Evolutionary conservation across 2,888 invertebrate species (phyloP), one percentile per base, ranked within the genome.

Genomic region (Pomacea canaliculata): DNA sequence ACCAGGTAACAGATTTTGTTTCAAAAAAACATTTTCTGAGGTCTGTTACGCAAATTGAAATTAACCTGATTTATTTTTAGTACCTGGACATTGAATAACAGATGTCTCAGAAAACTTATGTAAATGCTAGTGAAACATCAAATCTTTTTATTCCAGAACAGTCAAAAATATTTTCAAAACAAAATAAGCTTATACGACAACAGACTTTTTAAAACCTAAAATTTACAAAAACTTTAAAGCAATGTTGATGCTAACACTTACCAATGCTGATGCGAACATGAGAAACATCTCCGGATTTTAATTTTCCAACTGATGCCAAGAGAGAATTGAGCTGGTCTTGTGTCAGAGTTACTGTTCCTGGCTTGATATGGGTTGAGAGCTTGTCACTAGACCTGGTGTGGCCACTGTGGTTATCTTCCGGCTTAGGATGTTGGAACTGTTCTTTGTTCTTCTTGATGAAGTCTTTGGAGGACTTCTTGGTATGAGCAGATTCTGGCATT

Each of bases 281-380:
- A 76, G 84, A 84, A 70, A 80, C 82, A 19, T 85, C 85, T 23
- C 83, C 80, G 10, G 84, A 81, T 19, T 67, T 73, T 10, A 82
- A 59, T 78, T 86, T 86, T 65, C 87, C 87, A 8, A 88, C 85
- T 18, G 88, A 86, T 46, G 82, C 81, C 68, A 89, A 80, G 27
- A 89, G 85, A 10, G 88, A 85, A 73, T 85, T 86, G 60, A 89
- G 80, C 79, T 89, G 88, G 10, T 86, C 86, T 72, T 89, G 87
- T 5, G 88, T 88, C 60, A 89, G 78, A 56, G 87, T 89, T 62
- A 88, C 86, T 16, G 85, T 83, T 19, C 79, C 81, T 66, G 81
- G 76, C 46, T 77, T 75, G 68, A 81, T 80, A 37, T 76, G 70
- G 5, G 76, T 78, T n/a, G 70, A 66, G 13, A 67, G 67, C n/a